phyloP scores from a whole-genome alignment of 2,797 vertebrate genomes.

The Pelochelys cantorii region DNA sequence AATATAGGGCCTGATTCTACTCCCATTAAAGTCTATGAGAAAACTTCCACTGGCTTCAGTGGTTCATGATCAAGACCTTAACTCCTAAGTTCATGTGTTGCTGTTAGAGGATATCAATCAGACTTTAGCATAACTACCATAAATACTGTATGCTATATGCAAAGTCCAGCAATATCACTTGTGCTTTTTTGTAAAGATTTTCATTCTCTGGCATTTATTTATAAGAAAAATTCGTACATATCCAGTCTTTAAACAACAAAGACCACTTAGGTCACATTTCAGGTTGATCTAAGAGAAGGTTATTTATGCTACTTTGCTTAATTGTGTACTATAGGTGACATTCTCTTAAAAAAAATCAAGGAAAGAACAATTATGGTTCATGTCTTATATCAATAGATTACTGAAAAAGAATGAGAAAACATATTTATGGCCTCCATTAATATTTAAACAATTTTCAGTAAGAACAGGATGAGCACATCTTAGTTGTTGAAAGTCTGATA shows the following conservation, averaged over 20 bases:
- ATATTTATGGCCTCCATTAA: constrained; percentile 67
- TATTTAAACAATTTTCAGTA: constrained; percentile 67
- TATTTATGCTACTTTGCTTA: not conserved
- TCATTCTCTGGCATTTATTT: not conserved
- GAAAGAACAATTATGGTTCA: not conserved
- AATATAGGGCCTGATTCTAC: constrained; percentile 50
- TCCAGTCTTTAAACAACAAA: not conserved
- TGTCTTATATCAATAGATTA: not conserved
- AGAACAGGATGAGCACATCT: constrained; percentile 53
- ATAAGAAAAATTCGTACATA: not conserved
- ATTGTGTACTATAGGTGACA: not conserved
- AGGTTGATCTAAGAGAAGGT: not conserved
- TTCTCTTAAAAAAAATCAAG: not conserved
- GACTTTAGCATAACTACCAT: not conserved
- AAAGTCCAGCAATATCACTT: not conserved
- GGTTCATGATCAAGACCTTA: not conserved
- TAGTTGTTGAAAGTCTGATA: constrained; percentile 54
- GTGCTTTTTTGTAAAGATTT: constrained; percentile 1
- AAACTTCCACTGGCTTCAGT: not conserved
- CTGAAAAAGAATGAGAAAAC: constrained; percentile 27
- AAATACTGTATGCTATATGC: not conserved
- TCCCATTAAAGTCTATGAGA: not conserved
- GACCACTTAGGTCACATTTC: not conserved
- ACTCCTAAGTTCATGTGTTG: not conserved
- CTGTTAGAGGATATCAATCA: not conserved